phyloP scores from a whole-genome alignment of 2,888 invertebrate genomes.

The Yponomeuta cagnagella region DNA sequence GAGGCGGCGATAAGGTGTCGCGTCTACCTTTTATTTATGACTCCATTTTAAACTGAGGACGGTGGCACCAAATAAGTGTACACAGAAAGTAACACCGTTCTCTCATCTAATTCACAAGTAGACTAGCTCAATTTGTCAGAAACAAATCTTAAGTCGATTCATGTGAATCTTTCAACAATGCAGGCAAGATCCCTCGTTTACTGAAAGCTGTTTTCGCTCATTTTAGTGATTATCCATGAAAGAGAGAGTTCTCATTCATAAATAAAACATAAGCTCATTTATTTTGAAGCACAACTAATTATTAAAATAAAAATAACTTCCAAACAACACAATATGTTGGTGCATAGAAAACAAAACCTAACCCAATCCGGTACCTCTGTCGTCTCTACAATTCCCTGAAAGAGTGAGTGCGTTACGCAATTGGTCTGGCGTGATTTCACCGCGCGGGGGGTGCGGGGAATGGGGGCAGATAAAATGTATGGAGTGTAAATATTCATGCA shows the following conservation, averaged over 20 bases:
- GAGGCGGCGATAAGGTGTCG: conserved; percentile 63
- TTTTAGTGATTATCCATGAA: too few species aligned
- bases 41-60: conserved; percentile 69
- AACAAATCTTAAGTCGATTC: too few species aligned
- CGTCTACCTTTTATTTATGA: conserved; percentile 71
- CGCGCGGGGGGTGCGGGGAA: neutral
- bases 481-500: conserved; percentile 13
- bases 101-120: neutral
- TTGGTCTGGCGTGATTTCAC: conserved; percentile 10
- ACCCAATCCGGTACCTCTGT: neutral
- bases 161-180: too few species aligned
- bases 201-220: too few species aligned
- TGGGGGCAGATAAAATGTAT: conserved; percentile 8
- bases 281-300: too few species aligned
- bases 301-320: too few species aligned
- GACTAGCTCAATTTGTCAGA: too few species aligned
- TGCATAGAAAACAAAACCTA: neutral
- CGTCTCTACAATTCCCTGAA: neutral
- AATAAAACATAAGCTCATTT: too few species aligned
- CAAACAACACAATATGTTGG: too few species aligned
- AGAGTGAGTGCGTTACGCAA: conserved; percentile 12
- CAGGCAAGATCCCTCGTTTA: too few species aligned
- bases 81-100: neutral
- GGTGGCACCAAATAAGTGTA: conserved; percentile 13
- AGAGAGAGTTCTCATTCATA: too few species aligned